phyloP scores from a whole-genome alignment of 1,140 invertebrate species.

The Orchestia grillus region DNA sequence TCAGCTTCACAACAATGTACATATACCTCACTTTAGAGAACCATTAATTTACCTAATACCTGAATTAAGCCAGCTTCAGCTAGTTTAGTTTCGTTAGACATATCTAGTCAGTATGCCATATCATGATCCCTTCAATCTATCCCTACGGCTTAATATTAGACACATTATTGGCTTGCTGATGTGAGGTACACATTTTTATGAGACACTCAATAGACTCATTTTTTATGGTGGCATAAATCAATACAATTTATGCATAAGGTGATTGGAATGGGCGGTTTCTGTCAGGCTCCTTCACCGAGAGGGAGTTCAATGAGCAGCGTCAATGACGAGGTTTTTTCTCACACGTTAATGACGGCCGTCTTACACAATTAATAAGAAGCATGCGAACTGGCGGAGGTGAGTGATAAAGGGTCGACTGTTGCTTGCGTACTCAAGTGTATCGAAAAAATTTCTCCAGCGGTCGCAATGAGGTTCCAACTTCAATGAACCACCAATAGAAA shows the following conservation, averaged over 20 bases:
- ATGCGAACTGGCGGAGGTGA: background rate
- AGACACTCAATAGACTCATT: background rate
- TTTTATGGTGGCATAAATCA: background rate
- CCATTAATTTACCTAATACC: no score
- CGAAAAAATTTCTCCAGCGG: background rate
- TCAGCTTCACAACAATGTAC: no score
- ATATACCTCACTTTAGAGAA: no score
- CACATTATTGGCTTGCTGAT: no score
- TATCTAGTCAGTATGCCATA: no score
- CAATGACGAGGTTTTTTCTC: background rate
- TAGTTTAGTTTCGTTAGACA: no score
- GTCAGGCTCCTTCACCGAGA: background rate
- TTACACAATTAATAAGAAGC: slow-evolving; percentile 2
- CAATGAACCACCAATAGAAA: background rate
- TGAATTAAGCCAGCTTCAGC: no score
- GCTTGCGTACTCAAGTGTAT: background rate
- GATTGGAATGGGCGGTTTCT: no score
- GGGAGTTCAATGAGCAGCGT: background rate
- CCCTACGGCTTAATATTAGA: no score
- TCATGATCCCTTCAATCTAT: no score
- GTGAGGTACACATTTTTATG: background rate
- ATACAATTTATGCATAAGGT: no score
- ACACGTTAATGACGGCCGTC: background rate
- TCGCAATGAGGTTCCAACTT: background rate
- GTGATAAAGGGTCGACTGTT: background rate